phyloP scores from a whole-genome alignment of 1,140 invertebrate species.

The Babylonia areolata region DNA sequence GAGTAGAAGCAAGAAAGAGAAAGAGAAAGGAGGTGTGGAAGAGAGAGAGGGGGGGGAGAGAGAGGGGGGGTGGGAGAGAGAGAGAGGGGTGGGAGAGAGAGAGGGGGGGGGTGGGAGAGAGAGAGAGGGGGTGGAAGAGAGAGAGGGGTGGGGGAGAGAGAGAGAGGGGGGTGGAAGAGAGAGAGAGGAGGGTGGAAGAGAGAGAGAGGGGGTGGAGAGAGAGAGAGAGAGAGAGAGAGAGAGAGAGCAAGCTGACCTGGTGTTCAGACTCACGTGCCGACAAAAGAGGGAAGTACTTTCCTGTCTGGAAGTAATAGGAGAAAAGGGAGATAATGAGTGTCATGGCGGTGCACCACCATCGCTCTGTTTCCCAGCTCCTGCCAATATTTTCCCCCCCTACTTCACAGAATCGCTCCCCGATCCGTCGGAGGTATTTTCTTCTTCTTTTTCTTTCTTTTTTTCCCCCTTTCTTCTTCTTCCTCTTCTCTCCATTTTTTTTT shows the following conservation, averaged over 20 bases:
- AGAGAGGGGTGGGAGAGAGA: not conserved
- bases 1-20: not conserved
- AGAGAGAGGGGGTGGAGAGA: not conserved
- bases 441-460: not conserved
- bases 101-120: not conserved
- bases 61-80: not conserved
- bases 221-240: conserved; percentile 13
- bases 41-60: not conserved
- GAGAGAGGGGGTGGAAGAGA: not conserved
- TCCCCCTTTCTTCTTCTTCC: not conserved
- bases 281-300: not conserved
- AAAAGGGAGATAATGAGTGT: conserved; percentile 31
- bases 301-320: not conserved
- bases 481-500: not conserved
- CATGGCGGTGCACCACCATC: conserved; percentile 14
- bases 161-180: not conserved
- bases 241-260: conserved; percentile 12
- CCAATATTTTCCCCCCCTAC: not conserved
- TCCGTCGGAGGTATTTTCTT: no score
- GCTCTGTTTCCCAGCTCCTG: no score
- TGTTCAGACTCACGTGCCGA: not conserved
- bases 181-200: not conserved
- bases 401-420: no score
- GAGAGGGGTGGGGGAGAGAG: not conserved
- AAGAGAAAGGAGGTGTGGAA: not conserved